A percentile compares a stretch with the other conserved stretches of the same genome.
Evolutionary conservation across 2,888 invertebrate species (phyloP).

Genomic region (Nomada fucata): DNA sequence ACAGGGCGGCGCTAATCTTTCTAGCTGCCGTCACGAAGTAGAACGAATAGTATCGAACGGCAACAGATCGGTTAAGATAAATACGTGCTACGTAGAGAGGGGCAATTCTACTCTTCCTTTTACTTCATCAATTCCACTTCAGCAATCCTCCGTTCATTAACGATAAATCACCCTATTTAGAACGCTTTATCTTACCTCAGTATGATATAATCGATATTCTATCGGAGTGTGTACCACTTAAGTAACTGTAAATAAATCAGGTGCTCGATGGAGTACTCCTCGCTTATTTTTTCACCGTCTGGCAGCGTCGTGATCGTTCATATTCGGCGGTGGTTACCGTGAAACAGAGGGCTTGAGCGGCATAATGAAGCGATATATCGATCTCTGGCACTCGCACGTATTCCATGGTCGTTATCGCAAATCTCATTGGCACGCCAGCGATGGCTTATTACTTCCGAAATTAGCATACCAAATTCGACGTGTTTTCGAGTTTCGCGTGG

Average conservation of each 20-base stretch:
- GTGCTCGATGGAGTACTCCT: background rate
- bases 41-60: no score
- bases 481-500: conserved; percentile 37
- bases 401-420: conserved; percentile 47
- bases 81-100: no score
- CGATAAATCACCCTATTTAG: background rate
- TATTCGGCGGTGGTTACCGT: conserved; percentile 42
- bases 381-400: conserved; percentile 31
- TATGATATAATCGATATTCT: background rate
- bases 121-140: no score
- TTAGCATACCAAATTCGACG: conserved; percentile 50
- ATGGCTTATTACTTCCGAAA: conserved; percentile 56
- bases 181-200: background rate
- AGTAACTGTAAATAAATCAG: background rate
- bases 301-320: conserved; percentile 12
- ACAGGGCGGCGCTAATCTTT: background rate
- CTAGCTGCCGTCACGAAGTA: no score
- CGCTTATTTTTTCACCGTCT: background rate
- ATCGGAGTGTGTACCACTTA: background rate
- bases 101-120: no score
- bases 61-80: no score
- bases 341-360: conserved; percentile 29
- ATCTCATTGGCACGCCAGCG: conserved; percentile 64
- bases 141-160: no score
- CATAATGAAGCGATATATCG: conserved; percentile 59